Percentiles rank a stretch among this genome's conserved stretches.
These are phyloP conservation scores for Agrochola lota DNA, from an alignment of 2,888 invertebrate genomes.

Conservation along the genomic window DNA sequence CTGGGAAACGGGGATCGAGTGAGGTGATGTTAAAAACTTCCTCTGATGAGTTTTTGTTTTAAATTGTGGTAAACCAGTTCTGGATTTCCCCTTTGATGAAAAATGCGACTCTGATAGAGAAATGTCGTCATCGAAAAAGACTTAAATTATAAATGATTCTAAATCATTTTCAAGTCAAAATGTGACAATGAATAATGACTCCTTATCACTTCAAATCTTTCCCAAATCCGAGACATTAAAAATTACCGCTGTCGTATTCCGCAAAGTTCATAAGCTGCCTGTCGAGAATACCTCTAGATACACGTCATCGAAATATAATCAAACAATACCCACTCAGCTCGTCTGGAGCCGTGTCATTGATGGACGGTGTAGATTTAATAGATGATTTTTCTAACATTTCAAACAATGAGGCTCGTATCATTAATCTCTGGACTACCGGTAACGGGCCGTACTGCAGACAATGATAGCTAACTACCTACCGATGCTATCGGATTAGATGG, in stretches of 20 bases:
- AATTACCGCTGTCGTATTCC: constrained; percentile 53
- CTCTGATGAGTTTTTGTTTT: constrained; percentile 51
- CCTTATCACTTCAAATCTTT: constrained; percentile 31
- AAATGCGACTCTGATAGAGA: not conserved
- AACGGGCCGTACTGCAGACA: constrained; percentile 77
- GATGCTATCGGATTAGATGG: constrained; percentile 84
- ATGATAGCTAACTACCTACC: constrained; percentile 84
- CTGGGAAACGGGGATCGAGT: constrained; percentile 35
- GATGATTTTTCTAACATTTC: constrained; percentile 85
- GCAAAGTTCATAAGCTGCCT: constrained; percentile 56
- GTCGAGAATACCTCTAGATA: constrained; percentile 41
- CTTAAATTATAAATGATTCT: constrained; percentile 13
- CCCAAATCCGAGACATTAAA: constrained; percentile 29
- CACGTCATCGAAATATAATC: constrained; percentile 58
- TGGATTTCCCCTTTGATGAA: not conserved
- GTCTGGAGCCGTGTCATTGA: constrained; percentile 70
- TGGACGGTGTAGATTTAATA: constrained; percentile 78
- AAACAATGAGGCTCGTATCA: constrained; percentile 85
- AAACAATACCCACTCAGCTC: constrained; percentile 65
- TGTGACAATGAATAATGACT: constrained; percentile 39
- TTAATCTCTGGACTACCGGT: constrained; percentile 87
- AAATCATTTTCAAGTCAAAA: constrained; percentile 11
- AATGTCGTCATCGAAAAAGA: not conserved
- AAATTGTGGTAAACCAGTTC: constrained; percentile 34
- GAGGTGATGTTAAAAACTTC: constrained; percentile 57